These are phyloP conservation scores for Chloebia gouldiae DNA, from an alignment of 2,113 vertebrate genomes.

Conservation along the genomic window DNA sequence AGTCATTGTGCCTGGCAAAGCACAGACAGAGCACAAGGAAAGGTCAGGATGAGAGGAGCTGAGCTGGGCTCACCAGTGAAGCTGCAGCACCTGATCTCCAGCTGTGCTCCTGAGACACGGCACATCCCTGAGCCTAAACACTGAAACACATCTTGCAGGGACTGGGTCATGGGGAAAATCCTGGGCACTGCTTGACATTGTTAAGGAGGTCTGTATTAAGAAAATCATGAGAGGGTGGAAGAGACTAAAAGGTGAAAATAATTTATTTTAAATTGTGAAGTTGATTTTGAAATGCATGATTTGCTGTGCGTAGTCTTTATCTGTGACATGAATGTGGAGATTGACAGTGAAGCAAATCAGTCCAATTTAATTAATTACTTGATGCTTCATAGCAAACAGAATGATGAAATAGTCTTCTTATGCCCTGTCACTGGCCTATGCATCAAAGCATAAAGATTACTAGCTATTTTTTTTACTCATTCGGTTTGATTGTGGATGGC, in stretches of 20 bases:
- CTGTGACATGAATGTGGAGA: not conserved
- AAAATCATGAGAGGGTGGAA: not conserved
- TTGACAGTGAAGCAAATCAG: not conserved
- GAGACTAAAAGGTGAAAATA: not conserved
- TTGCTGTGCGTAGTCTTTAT: not conserved
- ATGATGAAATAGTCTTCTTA: not conserved
- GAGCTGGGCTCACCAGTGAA: not conserved
- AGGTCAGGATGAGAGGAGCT: not conserved
- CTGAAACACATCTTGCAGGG: rapidly evolving
- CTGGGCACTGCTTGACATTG: not conserved
- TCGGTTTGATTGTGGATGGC: not conserved
- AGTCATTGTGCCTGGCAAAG: not conserved
- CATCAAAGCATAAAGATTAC: not conserved
- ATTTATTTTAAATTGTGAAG: not conserved
- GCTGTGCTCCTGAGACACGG: rapidly evolving
- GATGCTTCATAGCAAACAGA: not conserved
- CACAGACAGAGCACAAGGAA: not conserved
- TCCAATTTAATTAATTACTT: not conserved
- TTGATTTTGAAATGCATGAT: not conserved
- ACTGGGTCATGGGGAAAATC: not conserved
- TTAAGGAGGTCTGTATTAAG: not conserved
- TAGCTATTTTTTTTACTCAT: not conserved
- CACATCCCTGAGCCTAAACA: not conserved
- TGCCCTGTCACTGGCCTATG: not conserved
- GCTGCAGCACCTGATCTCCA: rapidly evolving